Base-by-base conservation (phyloP, 2,888 invertebrate genomes). In the Drosophila mettleri region DNA sequence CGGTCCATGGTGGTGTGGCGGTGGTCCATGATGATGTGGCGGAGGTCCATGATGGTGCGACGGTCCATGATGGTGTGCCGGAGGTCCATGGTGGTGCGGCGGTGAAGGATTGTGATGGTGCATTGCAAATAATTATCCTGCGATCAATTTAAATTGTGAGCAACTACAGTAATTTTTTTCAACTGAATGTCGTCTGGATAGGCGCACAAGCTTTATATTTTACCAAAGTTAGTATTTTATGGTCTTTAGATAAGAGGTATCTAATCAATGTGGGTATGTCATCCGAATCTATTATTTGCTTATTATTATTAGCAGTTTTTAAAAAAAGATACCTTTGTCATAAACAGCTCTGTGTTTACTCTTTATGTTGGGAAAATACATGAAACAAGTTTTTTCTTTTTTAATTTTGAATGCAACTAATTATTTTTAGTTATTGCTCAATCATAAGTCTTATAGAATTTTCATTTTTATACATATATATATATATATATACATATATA, bases 181-280 rank as follows among this genome's bases (percentile, higher is more conserved):
- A 45, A 76, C 78, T 78, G 55, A 76, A 59, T 27, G n/a, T 36
- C 7, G 2, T 16, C 18, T 24, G n/a, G 9, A 22, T 18, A n/a
- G n/a, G 29, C 12, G 45, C 61, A 24, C 45, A 60, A 55, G 69
- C 59, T 74, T 65, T 75, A 75, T 74, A 55, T 61, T 65, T n/a
- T 55, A 39, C 51, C 34, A 14, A 20, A 49, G 16, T 46, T 62
- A 27, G 18, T 39, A 5, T 22, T n/a, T 60, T 63, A 63, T 60
- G 60, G 31, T 34, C 29, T 51, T 8, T 2, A 27, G 74, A 74
- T 74, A 74, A 63, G 63, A 14, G 33, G 16, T 74, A 74, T 74
- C 74, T 74, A 43, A 74, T 74, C 74, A 24, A 39, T 5, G 36
- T 5, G 51, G 57, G 49, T 49, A 70, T 49, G 60, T 14, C 57